These are phyloP conservation scores for Ifrita kowaldi DNA, from an alignment of 2,113 vertebrate species.

Conservation along the genomic window DNA sequence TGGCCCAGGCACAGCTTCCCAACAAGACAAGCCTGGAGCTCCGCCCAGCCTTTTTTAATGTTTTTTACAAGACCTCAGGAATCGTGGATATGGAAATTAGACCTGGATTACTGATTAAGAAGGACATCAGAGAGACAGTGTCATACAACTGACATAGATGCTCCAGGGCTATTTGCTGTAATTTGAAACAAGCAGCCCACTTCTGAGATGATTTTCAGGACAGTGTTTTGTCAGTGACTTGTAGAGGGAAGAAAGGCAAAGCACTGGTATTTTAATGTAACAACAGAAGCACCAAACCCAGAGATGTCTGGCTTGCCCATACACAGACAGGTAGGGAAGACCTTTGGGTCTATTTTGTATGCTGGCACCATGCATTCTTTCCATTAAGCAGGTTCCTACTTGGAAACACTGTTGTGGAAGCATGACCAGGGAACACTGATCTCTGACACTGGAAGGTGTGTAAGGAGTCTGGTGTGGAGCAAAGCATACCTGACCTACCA, in stretches of 20 bases:
- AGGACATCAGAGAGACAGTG: not conserved
- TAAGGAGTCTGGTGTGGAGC: not conserved
- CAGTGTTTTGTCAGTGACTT: not conserved
- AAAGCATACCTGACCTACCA: not conserved
- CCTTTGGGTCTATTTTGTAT: not conserved
- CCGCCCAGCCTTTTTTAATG: accelerated
- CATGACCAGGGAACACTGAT: not conserved
- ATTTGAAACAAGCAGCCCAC: not conserved
- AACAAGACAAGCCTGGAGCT: not conserved
- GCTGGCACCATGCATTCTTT: not conserved
- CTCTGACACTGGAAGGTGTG: not conserved
- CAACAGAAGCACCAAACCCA: not conserved
- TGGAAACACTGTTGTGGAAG: not conserved
- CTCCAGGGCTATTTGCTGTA: not conserved
- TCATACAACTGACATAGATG: not conserved
- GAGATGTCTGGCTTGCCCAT: not conserved
- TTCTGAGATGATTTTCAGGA: not conserved
- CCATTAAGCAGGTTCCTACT: not conserved
- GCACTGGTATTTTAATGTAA: not conserved
- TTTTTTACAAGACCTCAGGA: not conserved
- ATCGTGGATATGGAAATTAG: not conserved
- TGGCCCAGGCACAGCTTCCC: not conserved
- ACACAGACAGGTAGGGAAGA: not conserved
- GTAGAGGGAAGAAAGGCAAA: not conserved
- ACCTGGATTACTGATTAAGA: not conserved